Evolutionary conservation across 92 coral and sea anemone species (phyloP), one percentile per base, ranked within the genome.

Genomic region (Phymanthus crucifer): DNA sequence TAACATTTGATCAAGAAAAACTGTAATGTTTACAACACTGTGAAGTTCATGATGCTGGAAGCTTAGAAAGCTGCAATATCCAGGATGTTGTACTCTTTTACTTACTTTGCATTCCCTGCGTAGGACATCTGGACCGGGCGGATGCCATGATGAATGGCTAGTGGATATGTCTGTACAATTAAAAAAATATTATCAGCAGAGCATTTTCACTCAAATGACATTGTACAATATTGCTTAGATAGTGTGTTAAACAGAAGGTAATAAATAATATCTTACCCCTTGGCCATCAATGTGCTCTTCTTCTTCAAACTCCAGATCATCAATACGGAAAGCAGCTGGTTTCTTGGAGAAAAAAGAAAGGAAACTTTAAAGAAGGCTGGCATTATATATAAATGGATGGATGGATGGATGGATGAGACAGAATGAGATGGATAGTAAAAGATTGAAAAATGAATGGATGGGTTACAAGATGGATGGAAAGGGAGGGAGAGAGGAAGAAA

Each of bases 101-200:
- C 93, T 89, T 75, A 95, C 99, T 88, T 89, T 34, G 91, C 78
- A 85, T 91, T 86, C 68, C 99, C 99, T 61, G 91, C 89, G 81
- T 88, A 95, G 68, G 96, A 89, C 94, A 93, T 91, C 79, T 93
- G 96, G 9, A 88, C 94, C 7, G 99, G 99, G 26, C 99, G 87
- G 58, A 95, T 91, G 31, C 99, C 93, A 83, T 95, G 84, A 70
- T 95, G 99, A 43, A 93, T 76, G 67, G 90, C 88, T 11, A 83
- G 36, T 0, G 99, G 99, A 80, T 88, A 86, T 32, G 66, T 74
- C 99, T 90, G 64, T 29, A n/a, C 21, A 19, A 54, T 19, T 9
- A 45, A 21, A 54, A 19, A 11, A 23, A 21, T 54, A 8, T 23
- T 27, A n/a, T 54, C 48, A 43, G 14, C 47, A 45, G 35, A 17